These are phyloP conservation scores for Apotomis betuletana DNA, from an alignment of 2,888 invertebrate species.

Conservation along the genomic window DNA sequence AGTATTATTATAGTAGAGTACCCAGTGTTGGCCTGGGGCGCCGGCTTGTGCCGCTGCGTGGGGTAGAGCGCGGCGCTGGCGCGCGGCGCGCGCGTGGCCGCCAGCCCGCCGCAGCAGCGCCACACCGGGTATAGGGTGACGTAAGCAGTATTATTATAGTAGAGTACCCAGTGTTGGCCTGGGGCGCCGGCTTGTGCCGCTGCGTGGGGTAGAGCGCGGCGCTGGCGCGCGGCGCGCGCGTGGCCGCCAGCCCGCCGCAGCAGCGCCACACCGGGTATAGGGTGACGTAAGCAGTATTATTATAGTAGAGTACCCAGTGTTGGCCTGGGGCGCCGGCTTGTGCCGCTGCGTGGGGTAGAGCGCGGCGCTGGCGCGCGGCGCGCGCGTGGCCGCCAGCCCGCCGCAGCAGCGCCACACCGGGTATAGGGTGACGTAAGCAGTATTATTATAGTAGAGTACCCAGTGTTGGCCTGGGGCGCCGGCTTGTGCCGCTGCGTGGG, in stretches of 20 bases:
- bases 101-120: slow-evolving; percentile 60
- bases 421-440: no score
- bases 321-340: slow-evolving; percentile 40
- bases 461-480: slow-evolving; percentile 42
- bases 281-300: no score
- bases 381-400: slow-evolving; percentile 47
- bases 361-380: slow-evolving; percentile 44
- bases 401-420: slow-evolving; percentile 62
- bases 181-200: slow-evolving; percentile 26
- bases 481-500: neutral
- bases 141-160: no score
- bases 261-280: slow-evolving; percentile 53
- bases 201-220: slow-evolving; percentile 38
- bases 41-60: neutral
- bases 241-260: slow-evolving; percentile 53
- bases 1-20: neutral
- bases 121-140: no score
- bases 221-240: slow-evolving; percentile 46
- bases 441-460: slow-evolving; percentile 15
- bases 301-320: slow-evolving; percentile 28
- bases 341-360: slow-evolving; percentile 18
- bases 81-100: slow-evolving; percentile 47
- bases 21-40: slow-evolving; percentile 43
- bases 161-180: slow-evolving; percentile 40
- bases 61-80: slow-evolving; percentile 42